Percentiles rank a stretch among this genome's conserved stretches.
Evolutionary conservation across 2,113 vertebrate species (phyloP).

Genomic region (Lichenostomus cassidix): DNA sequence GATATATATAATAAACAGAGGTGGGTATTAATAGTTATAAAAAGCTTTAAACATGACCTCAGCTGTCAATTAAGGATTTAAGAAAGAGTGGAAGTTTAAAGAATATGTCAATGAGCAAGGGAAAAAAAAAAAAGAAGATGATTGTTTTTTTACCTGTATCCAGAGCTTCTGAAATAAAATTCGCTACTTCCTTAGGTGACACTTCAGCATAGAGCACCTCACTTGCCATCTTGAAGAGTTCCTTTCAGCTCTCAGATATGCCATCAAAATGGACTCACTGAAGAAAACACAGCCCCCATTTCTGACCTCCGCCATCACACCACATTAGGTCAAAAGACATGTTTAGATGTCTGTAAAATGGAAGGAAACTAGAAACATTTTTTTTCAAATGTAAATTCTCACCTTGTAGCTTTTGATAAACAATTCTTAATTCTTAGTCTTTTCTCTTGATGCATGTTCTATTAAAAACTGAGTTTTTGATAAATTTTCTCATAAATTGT

Average conservation of each 20-base stretch:
- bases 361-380: conserved; percentile 30
- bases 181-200: background rate
- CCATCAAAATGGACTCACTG: background rate
- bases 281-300: background rate
- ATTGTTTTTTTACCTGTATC: background rate
- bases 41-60: background rate
- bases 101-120: background rate
- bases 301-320: background rate
- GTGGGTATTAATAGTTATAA: background rate
- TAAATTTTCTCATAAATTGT: background rate
- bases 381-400: background rate
- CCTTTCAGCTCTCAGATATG: conserved; percentile 14
- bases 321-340: background rate
- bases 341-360: background rate
- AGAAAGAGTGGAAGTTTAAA: background rate
- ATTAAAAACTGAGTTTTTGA: background rate
- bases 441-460: background rate
- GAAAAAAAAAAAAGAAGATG: background rate
- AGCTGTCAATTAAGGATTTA: background rate
- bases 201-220: conserved; percentile 7
- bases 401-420: background rate
- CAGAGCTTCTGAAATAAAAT: background rate
- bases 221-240: conserved; percentile 12
- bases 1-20: background rate
- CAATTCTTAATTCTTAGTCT: background rate